Evolutionary conservation across 2,888 invertebrate genomes (phyloP).

Genomic region (Diarsia dahlii): DNA sequence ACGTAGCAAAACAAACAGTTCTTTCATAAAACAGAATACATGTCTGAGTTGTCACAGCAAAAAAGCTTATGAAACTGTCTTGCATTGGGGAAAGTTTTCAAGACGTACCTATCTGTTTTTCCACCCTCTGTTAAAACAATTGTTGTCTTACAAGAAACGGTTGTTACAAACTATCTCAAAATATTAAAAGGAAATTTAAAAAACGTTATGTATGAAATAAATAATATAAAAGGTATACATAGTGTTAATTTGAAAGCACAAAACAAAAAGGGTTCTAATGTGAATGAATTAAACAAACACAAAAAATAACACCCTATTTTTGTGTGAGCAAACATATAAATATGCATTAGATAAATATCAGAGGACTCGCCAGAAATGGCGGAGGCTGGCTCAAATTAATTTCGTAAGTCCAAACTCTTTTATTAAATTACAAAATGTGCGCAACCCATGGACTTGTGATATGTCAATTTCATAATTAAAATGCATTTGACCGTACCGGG

Average conservation of each 20-base stretch:
- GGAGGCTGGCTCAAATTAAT: slow-evolving; percentile 83
- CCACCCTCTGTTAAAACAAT: slow-evolving; percentile 61
- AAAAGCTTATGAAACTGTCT: slow-evolving; percentile 81
- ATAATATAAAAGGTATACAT: neutral
- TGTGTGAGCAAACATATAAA: slow-evolving; percentile 86
- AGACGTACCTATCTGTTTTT: slow-evolving; percentile 74
- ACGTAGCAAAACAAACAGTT: slow-evolving; percentile 70
- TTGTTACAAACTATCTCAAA: slow-evolving; percentile 33
- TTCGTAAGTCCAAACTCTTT: slow-evolving; percentile 86
- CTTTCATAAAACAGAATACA: slow-evolving; percentile 73
- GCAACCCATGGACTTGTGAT: slow-evolving; percentile 80
- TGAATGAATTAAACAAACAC: slow-evolving; percentile 81
- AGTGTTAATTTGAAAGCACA: slow-evolving; percentile 55
- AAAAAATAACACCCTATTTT: slow-evolving; percentile 79
- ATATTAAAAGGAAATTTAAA: neutral
- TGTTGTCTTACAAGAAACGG: slow-evolving; percentile 32
- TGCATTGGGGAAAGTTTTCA: slow-evolving; percentile 68
- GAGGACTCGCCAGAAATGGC: slow-evolving; percentile 80
- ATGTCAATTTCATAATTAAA: slow-evolving; percentile 91
- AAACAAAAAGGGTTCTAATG: slow-evolving; percentile 67
- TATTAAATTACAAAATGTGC: slow-evolving; percentile 88
- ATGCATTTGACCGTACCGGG: slow-evolving; percentile 88
- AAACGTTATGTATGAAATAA: neutral
- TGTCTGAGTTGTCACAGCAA: slow-evolving; percentile 77
- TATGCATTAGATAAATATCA: slow-evolving; percentile 88